Conservation (phyloP, 1,140 invertebrate genomes). For the Drosophila mayri region DNA sequence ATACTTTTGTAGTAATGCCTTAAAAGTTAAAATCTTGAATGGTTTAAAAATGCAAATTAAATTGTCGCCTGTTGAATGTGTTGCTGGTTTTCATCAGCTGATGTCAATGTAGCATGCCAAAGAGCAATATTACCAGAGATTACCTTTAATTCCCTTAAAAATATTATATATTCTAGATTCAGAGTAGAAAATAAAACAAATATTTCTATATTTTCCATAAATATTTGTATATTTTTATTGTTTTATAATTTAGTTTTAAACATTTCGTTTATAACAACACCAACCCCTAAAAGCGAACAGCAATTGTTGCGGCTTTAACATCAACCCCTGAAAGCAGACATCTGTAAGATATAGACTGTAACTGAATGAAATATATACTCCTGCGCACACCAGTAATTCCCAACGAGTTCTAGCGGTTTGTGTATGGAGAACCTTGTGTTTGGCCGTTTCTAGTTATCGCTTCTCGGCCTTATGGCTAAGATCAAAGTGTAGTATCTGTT, state of each 20-base stretch:
- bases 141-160: not conserved
- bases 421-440: not conserved
- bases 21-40: not conserved
- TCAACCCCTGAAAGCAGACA: conserved; percentile 23
- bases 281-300: not conserved
- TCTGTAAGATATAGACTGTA: not conserved
- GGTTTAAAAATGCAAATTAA: not conserved
- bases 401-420: not conserved
- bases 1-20: too few species aligned
- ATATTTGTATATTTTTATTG: not conserved
- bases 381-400: conserved; percentile 24
- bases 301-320: not conserved
- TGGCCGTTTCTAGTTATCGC: conserved; percentile 57
- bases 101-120: not conserved
- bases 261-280: not conserved
- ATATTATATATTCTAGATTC: too few species aligned
- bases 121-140: not conserved
- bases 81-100: not conserved
- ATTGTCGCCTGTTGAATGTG: conserved; percentile 7
- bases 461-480: conserved; percentile 86
- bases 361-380: conserved; percentile 1
- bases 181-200: too few species aligned
- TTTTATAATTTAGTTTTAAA: too few species aligned
- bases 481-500: conserved; percentile 87
- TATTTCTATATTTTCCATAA: too few species aligned